A percentile compares a stretch with the other conserved stretches of the same genome.
Evolutionary conservation across 2,888 invertebrate genomes (phyloP).

Genomic region (Hydroisotoma schaefferi): DNA sequence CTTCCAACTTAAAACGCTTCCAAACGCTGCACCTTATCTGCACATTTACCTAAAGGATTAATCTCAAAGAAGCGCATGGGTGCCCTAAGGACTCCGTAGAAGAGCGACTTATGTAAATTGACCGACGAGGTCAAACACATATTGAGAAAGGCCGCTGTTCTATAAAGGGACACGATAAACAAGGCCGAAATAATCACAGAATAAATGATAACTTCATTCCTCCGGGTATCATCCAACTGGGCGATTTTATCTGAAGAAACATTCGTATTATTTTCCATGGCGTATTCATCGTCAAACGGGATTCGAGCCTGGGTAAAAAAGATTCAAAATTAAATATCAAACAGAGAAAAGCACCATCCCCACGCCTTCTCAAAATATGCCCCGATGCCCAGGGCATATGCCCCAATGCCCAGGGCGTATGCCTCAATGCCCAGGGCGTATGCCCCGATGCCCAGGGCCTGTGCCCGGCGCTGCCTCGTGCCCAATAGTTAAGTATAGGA

Average conservation of each 20-base stretch:
- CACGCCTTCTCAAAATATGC: too few relatives aligned
- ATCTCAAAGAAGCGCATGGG: conserved; percentile 84
- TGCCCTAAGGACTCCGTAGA: conserved; percentile 70
- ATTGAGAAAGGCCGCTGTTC: conserved; percentile 67
- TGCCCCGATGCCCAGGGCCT: too few relatives aligned
- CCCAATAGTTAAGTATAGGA: too few relatives aligned
- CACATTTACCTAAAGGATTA: conserved; percentile 70
- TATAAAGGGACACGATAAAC: conserved; percentile 35
- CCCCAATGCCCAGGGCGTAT: too few relatives aligned
- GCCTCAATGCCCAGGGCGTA: too few relatives aligned
- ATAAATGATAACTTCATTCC: conserved; percentile 37
- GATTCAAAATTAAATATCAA: too few relatives aligned
- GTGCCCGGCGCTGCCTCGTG: too few relatives aligned
- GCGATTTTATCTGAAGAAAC: background rate
- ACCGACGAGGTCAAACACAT: conserved; percentile 75
- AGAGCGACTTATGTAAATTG: conserved; percentile 77
- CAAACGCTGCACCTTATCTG: conserved; percentile 28
- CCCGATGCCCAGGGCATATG: too few relatives aligned
- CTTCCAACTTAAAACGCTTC: conserved; percentile 44
- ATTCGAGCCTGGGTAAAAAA: too few relatives aligned
- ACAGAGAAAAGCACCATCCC: too few relatives aligned
- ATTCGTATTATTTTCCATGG: background rate
- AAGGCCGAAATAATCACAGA: conserved; percentile 34
- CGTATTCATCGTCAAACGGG: background rate
- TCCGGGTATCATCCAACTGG: conserved; percentile 11